Percentiles rank a stretch among this genome's conserved stretches.
phyloP scores from a whole-genome alignment of 2,113 vertebrate genomes.

The Trematomus loennbergii region DNA sequence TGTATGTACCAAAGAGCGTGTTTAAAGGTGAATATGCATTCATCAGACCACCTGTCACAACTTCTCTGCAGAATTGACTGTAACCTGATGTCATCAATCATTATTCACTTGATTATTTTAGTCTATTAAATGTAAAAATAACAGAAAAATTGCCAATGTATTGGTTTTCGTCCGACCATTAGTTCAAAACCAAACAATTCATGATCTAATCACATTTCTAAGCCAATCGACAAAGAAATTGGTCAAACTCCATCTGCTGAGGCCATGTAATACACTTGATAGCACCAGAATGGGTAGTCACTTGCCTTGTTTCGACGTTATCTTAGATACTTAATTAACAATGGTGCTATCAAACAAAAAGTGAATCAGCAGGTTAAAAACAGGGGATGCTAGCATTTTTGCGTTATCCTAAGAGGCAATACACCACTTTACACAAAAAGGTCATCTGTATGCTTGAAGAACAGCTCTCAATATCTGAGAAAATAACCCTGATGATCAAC shows the following conservation, averaged over 20 bases:
- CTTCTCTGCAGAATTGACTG: not conserved
- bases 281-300: not conserved
- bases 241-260: not conserved
- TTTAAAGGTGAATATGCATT: not conserved
- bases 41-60: not conserved
- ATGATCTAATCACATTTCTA: not conserved
- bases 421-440: not conserved
- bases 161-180: not conserved
- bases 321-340: not conserved
- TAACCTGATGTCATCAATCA: not conserved
- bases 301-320: not conserved
- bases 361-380: not conserved
- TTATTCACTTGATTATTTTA: no score
- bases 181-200: not conserved
- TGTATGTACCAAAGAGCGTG: not conserved
- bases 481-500: not conserved
- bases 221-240: not conserved
- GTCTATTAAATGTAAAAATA: not conserved
- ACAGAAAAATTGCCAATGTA: not conserved
- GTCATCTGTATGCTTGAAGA: not conserved
- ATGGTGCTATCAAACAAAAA: no score
- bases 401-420: not conserved
- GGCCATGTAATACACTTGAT: not conserved
- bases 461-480: not conserved
- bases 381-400: not conserved